Evolutionary conservation across 1,140 invertebrate species (phyloP), one percentile per base, ranked within the genome.

Genomic region (Thaumetopoea pityocampa): DNA sequence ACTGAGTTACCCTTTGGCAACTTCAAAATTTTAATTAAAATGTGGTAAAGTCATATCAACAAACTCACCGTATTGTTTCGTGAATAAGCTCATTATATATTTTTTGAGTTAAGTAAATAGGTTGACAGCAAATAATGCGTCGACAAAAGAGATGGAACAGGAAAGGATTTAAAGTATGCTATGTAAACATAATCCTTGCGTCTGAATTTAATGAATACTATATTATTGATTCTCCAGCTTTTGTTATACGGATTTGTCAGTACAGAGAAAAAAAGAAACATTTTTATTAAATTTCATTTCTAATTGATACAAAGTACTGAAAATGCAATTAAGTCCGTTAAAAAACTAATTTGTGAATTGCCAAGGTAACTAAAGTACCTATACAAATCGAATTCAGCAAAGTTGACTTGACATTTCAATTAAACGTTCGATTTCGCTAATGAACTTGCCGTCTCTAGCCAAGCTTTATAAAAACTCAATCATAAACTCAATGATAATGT

Each of bases 21-120:
- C 51, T 42, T 41, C 55, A 44, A 38, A 65, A 70, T 66, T 68
- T 70, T 73, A 70, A 73, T 73, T 67, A 69, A 67, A 65, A 67
- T 42, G 48, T 62, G 58, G 23, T 45, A 49, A 64, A 64, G 27
- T 54, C 53, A 49, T 56, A 49, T 45, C 35, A 29, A 35, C 34
- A 27, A 18, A 34, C 44, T 41, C 28, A 36, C 26, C 22, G 34
- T 36, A 36, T 36, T 36, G 34, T 36, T 36, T 36, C 22, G 34
- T 8, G 3, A 22, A 17, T 36, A 36, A 36, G 34, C 23, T 18
- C 14, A 47, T 34, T 30, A 40, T 16, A 40, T 29, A n/a, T n/a
- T n/a, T 38, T 38, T 38, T 12, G 17, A 14, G 17, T 23, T 38
- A 17, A 38, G 9, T 38, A 38, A 29, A 11, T 17, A 12, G 12